Evolutionary conservation across 1,140 invertebrate genomes (phyloP), one percentile per base, ranked within the genome.

Genomic region (Zaprionus lachaisei): DNA sequence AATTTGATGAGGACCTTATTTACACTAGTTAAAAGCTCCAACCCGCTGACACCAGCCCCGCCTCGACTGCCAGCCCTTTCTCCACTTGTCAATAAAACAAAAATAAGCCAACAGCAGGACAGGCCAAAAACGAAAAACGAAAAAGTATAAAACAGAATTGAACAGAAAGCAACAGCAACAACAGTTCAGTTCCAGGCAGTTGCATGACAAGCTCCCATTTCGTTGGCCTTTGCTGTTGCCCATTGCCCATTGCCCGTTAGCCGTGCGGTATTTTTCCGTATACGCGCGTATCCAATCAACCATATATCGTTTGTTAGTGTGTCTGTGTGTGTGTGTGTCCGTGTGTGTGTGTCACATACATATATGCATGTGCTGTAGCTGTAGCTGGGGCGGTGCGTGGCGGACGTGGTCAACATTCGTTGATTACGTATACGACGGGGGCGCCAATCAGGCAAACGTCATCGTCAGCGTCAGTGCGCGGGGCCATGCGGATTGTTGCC

Each of bases 1-100:
- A 90, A 90, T 90, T 90, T 90, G 85, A 90, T 90, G 85, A 90
- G 85, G 85, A 90, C 85, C 69, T 90, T 90, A 90, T 90, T 90
- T 90, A 85, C 85, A 85, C 85, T 90, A 90, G 85, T 90, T 90
- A 90, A 90, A 90, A 90, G 85, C 85, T 77, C 81, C 49, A 64
- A 17, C 64, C 61, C 61, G 51, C 37, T 38, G 37, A 38, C 41
- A n/a, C 15, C 57, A 37, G n/a, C 24, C 15, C 31, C 31, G 31
- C 31, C 31, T 3, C 31, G 9, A 34, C 31, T 34, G 5, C 5
- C 47, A 11, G 20, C 31, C n/a, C 9, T 47, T 17, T 17, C 41
- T 44, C n/a, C 49, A 62, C 79, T 62, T 90, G 85, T 90, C 85
- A 80, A 84, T 90, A 80, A 85, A 90, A 90, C 77, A 80, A 90